A percentile compares a stretch with the other conserved stretches of the same genome.
These are phyloP conservation scores for Nerophis ophidion DNA, from an alignment of 2,113 vertebrate species.

Conservation along the genomic window DNA sequence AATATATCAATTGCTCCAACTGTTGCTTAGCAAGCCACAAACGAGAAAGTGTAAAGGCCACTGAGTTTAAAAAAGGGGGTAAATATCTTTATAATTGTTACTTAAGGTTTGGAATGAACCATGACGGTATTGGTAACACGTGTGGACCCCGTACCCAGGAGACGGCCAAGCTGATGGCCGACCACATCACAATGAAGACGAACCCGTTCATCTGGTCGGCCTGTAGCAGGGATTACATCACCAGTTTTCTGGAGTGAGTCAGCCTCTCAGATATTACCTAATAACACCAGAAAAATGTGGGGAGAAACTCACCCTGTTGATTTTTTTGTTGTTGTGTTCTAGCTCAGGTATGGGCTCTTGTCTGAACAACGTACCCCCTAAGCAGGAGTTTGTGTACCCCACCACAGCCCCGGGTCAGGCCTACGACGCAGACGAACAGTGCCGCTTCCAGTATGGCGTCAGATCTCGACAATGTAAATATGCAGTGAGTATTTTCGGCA, in stretches of 20 bases:
- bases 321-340: conserved; percentile 11
- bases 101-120: conserved; percentile 95
- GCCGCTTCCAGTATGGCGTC: conserved; percentile 96
- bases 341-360: conserved; percentile 94
- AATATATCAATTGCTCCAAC: no score
- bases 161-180: conserved; percentile 96
- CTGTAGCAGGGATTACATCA: conserved; percentile 97
- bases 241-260: conserved; percentile 97
- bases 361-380: conserved; percentile 89
- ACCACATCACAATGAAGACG: conserved; percentile 98
- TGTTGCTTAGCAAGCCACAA: background rate
- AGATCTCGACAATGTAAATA: conserved; percentile 99
- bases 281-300: conserved; percentile 34
- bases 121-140: conserved; percentile 91
- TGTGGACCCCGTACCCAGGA: conserved; percentile 92
- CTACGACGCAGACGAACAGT: conserved; percentile 95
- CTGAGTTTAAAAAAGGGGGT: background rate
- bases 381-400: conserved; percentile 94
- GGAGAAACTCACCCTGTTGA: conserved; percentile 1
- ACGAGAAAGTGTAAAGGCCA: background rate
- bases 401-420: conserved; percentile 92
- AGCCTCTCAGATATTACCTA: conserved; percentile 34
- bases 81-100: conserved; percentile 21
- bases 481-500: conserved; percentile 75
- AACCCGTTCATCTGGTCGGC: conserved; percentile 97